Evolutionary conservation across 2,888 invertebrate genomes (phyloP).

Genomic region (Oscheius onirici): DNA sequence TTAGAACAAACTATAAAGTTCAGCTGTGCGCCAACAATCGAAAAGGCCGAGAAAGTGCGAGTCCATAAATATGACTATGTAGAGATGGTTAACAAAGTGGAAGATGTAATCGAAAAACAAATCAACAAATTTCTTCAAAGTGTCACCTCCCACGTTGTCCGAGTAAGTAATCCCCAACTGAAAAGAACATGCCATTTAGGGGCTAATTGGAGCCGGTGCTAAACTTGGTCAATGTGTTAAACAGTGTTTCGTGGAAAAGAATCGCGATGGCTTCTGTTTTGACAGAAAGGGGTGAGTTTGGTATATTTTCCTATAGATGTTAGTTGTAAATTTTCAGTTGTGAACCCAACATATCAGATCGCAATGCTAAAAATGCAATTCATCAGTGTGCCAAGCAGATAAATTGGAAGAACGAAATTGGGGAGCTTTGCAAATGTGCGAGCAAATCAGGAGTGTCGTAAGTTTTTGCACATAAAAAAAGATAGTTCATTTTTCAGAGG

Average conservation of each 20-base stretch:
- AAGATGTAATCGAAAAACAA: conserved; percentile 57
- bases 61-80: conserved; percentile 61
- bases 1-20: background rate
- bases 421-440: conserved; percentile 63
- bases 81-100: conserved; percentile 59
- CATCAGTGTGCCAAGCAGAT: conserved; percentile 57
- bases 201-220: conserved; percentile 55
- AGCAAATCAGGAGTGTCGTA: conserved; percentile 64
- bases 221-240: conserved; percentile 65
- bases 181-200: conserved; percentile 30
- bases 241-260: conserved; percentile 64
- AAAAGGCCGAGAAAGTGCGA: conserved; percentile 42
- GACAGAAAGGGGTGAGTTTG: conserved; percentile 51
- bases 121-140: conserved; percentile 54
- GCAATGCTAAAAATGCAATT: conserved; percentile 53
- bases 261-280: conserved; percentile 63
- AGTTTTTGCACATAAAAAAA: background rate
- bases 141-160: conserved; percentile 49
- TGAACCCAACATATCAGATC: conserved; percentile 60
- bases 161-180: no score
- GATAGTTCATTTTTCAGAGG: conserved; percentile 41
- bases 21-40: conserved; percentile 48
- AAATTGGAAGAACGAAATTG: conserved; percentile 61
- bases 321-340: conserved; percentile 46
- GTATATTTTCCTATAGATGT: background rate